Conservation (phyloP, 2,888 invertebrate genomes). For the Dolichomitus sp. region DNA sequence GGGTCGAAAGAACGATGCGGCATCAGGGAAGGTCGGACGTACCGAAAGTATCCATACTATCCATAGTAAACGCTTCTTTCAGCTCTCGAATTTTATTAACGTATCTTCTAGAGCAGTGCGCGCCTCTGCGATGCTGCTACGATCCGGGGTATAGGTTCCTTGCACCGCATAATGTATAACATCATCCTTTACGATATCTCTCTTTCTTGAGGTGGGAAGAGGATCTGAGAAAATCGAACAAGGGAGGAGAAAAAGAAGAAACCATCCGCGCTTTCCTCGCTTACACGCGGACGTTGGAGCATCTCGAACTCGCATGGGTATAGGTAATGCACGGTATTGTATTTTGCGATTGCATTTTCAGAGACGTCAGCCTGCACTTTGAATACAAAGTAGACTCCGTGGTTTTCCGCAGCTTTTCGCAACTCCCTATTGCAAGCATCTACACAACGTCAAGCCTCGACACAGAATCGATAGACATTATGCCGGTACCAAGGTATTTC, state of each 20-base stretch:
- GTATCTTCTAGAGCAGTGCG: conserved; percentile 72
- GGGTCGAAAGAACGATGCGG: conserved; percentile 40
- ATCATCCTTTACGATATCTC: conserved; percentile 85
- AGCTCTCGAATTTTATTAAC: conserved; percentile 83
- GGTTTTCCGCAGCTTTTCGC: conserved; percentile 44
- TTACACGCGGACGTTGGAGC: conserved; percentile 20
- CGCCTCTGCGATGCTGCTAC: conserved; percentile 68
- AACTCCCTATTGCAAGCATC: conserved; percentile 26
- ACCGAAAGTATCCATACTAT: conserved; percentile 74
- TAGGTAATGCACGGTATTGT: conserved; percentile 84
- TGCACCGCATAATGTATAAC: conserved; percentile 83
- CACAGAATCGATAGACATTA: conserved; percentile 32
- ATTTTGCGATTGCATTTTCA: conserved; percentile 85
- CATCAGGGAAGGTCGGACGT: conserved; percentile 69
- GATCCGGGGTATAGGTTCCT: conserved; percentile 63
- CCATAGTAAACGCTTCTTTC: conserved; percentile 72
- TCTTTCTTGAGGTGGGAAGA: conserved; percentile 62
- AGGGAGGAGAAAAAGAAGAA: conserved; percentile 58
- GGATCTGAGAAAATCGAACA: conserved; percentile 48
- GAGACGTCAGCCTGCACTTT: conserved; percentile 83
- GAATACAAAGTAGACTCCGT: conserved; percentile 82
- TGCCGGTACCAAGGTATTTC: conserved; percentile 4
- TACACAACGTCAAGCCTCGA: neutral
- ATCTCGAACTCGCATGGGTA: conserved; percentile 70
- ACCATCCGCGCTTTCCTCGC: conserved; percentile 13